Evolutionary conservation across 2,888 invertebrate species (phyloP), one percentile per base, ranked within the genome.

Genomic region (Nemoura dubitans): DNA sequence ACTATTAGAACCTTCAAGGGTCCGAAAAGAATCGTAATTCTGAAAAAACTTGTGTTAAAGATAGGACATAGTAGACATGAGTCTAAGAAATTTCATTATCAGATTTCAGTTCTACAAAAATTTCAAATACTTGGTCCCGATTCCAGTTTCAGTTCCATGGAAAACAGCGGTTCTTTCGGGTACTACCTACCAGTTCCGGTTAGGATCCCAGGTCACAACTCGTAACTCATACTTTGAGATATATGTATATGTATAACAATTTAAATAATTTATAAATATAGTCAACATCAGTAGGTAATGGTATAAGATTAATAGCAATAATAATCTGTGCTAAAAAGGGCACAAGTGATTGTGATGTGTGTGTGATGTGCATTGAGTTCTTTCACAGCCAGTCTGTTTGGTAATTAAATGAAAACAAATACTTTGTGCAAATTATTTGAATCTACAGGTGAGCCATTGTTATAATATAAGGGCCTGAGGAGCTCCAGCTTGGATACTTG

Each of bases 381-480:
- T 59, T 59, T 59, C 59, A 59, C 59, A 59, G 59, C 59, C 59
- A 59, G 59, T 21, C 59, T 59, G 59, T 59, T 59, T 21, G 59
- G 59, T 59, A 59, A 59, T 21, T 21, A 59, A 59, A 59, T 59
- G n/a, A n/a, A n/a, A n/a, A n/a, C 59, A 59, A 59, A 59, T 59
- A 59, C 59, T 59, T 59, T 59, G 59, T 59, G 59, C 14, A 59
- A 59, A 59, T 21, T 16, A 21, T 3, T 59, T 10, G 14, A 14
- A 59, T 21, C 59, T 59, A 59, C 1, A 21, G 2, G 16, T 28
- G 26, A 25, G 27, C 78, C 7, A 25, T 28, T 78, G 78, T 83
- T 42, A 83, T 5, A 42, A 83, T 26, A 83, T 83, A 0, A 83
- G 83, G 26, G 83, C 6, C 1, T 30, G 83, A 26, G 30, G 83